Percentiles rank a stretch among this genome's conserved stretches.
Evolutionary conservation across 2,113 vertebrate genomes (phyloP).

Genomic region (Taxidea taxus): DNA sequence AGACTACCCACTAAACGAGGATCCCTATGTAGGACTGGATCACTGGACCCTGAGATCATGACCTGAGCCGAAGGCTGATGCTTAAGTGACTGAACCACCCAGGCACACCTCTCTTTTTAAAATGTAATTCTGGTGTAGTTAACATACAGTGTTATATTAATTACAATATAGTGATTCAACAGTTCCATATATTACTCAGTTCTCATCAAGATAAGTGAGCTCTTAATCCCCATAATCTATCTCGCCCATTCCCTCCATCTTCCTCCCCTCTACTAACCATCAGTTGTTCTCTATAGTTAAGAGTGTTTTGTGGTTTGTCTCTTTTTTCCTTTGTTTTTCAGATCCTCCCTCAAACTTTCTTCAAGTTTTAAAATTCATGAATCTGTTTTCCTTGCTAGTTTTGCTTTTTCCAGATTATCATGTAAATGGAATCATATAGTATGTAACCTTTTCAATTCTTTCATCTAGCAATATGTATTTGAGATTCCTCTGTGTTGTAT

Average conservation of each 20-base stretch:
- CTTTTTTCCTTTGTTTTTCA: not conserved
- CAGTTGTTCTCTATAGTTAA: not conserved
- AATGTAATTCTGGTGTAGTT: not conserved
- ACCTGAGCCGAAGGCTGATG: not conserved
- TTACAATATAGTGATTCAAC: not conserved
- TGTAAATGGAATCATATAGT: not conserved
- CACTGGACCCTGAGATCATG: not conserved
- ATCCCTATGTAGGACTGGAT: not conserved
- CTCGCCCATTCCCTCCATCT: not conserved
- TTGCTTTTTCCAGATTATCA: not conserved
- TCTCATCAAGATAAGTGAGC: not conserved
- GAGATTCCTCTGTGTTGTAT: not conserved
- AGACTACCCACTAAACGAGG: not conserved
- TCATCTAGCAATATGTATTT: not conserved
- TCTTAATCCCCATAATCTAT: not conserved
- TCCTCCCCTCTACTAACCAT: not conserved
- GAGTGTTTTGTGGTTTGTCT: not conserved
- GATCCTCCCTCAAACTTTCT: not conserved
- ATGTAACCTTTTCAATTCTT: not conserved
- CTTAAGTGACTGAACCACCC: not conserved
- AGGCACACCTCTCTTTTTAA: not conserved
- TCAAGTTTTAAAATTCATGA: not conserved
- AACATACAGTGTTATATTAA: not conserved
- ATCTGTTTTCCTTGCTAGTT: not conserved
- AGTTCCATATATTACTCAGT: not conserved